These are phyloP conservation scores for Pteronotus mesoamericanus DNA, from an alignment of 2,797 vertebrate species.

Conservation along the genomic window DNA sequence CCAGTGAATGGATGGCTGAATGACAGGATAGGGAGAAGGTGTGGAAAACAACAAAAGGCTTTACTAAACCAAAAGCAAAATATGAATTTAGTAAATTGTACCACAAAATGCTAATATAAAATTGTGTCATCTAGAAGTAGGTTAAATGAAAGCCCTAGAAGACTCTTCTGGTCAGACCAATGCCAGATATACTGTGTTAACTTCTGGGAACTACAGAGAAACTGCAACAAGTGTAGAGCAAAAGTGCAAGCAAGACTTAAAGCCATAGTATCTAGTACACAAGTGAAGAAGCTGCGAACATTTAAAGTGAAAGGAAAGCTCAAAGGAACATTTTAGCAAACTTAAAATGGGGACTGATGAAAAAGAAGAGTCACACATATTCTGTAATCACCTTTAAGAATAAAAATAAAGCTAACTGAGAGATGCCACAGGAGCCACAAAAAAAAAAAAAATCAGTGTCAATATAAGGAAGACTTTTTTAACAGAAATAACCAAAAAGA, in stretches of 20 bases:
- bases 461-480: neutral
- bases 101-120: neutral
- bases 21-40: neutral
- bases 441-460: neutral
- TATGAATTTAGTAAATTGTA: neutral
- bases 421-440: neutral
- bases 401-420: neutral
- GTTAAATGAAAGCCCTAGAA: neutral
- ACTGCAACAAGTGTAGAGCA: neutral
- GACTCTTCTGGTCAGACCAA: neutral
- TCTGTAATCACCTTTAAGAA: neutral
- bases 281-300: neutral
- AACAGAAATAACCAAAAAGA: neutral
- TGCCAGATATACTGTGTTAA: neutral
- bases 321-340: neutral
- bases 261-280: neutral
- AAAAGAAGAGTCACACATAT: neutral
- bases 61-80: constrained; percentile 7
- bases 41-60: neutral
- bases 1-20: neutral
- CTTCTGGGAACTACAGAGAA: neutral
- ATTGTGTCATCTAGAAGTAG: neutral
- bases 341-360: neutral
- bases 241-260: neutral
- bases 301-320: neutral